Percentiles rank a stretch among this genome's conserved stretches.
These are phyloP conservation scores for Agraylea sexmaculata DNA, from an alignment of 1,140 invertebrate genomes.

Conservation along the genomic window DNA sequence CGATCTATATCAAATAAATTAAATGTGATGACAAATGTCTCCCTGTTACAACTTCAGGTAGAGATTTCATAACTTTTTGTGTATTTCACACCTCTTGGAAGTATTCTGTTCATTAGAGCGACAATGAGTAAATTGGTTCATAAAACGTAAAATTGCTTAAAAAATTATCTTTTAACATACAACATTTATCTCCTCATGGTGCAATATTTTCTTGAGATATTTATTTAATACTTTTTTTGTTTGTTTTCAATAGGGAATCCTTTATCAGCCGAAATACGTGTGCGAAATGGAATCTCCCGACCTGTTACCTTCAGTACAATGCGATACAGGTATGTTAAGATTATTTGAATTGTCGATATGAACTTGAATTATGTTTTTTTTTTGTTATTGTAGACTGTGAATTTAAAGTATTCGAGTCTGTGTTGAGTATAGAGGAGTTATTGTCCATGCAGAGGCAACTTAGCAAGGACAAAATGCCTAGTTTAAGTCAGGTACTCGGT, in stretches of 20 bases:
- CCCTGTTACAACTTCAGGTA: constrained; percentile 12
- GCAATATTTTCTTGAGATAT: too few relatives aligned
- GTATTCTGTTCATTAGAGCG: too few relatives aligned
- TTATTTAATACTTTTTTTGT: too few relatives aligned
- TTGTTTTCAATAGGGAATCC: too few relatives aligned
- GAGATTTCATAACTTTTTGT: too few relatives aligned
- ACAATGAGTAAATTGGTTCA: too few relatives aligned
- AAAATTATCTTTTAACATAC: too few relatives aligned
- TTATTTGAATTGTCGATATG: not conserved
- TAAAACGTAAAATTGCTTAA: too few relatives aligned
- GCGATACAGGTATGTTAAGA: constrained; percentile 14
- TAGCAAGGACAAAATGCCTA: not conserved
- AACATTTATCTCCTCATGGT: too few relatives aligned
- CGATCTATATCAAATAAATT: constrained; percentile 17
- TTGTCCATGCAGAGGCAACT: constrained; percentile 2
- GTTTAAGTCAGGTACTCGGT: constrained; percentile 13
- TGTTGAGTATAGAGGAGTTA: not conserved
- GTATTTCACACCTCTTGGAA: too few relatives aligned
- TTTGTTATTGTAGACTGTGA: not conserved
- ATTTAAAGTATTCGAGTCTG: constrained; percentile 5
- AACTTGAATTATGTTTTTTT: not conserved
- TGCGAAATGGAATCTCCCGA: constrained; percentile 20
- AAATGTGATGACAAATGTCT: constrained; percentile 18
- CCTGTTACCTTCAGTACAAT: constrained; percentile 18
- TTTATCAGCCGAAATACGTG: constrained; percentile 11